Evolutionary conservation across 1,140 invertebrate species (phyloP).

Genomic region (Solenopsis fugax): DNA sequence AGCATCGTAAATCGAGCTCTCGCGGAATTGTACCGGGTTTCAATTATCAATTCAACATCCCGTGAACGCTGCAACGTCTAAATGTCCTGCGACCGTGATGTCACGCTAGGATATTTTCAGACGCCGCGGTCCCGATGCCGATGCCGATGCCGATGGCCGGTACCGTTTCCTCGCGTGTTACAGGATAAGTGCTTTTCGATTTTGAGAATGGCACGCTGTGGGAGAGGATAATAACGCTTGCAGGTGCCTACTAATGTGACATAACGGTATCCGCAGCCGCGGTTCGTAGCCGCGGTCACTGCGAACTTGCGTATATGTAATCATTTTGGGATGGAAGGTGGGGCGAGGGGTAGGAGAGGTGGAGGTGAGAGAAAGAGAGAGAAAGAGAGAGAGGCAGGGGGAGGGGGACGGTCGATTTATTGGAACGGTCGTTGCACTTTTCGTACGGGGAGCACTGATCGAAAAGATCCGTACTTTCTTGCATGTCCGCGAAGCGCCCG

Average conservation of each 20-base stretch:
- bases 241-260: conserved; percentile 86
- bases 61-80: not conserved
- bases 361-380: conserved; percentile 69
- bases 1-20: not conserved
- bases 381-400: conserved; percentile 62
- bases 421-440: conserved; percentile 86
- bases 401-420: conserved; percentile 83
- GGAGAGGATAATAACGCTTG: conserved; percentile 78
- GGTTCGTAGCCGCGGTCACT: conserved; percentile 80
- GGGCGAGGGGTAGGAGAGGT: conserved; percentile 63
- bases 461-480: conserved; percentile 73
- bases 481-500: conserved; percentile 14
- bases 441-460: conserved; percentile 75
- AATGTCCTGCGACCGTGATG: conserved; percentile 18
- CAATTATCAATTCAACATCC: not conserved
- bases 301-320: conserved; percentile 82
- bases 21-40: not conserved
- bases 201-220: conserved; percentile 71
- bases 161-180: conserved; percentile 56
- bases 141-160: not conserved
- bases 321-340: conserved; percentile 79
- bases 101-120: conserved; percentile 39
- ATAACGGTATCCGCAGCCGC: conserved; percentile 85
- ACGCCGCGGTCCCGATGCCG: not conserved
- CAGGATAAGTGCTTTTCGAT: conserved; percentile 71